Evolutionary conservation across 2,113 vertebrate species (phyloP), one percentile per base, ranked within the genome.

Genomic region (Albula goreensis): DNA sequence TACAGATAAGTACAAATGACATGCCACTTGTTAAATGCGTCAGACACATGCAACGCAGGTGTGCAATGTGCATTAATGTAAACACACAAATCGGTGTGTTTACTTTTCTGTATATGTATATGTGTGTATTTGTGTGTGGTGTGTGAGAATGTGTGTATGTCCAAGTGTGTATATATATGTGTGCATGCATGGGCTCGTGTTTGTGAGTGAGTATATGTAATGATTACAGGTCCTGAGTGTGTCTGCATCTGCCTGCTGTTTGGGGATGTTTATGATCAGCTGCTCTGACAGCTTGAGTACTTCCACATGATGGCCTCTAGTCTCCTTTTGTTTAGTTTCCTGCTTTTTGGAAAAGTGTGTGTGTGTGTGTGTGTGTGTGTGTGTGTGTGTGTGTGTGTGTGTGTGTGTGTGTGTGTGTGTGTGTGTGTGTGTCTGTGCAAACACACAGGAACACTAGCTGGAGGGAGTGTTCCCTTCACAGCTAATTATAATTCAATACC

Each of bases 181-280:
- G 74, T 80, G 87, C 70, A 50, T 84, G 49, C 13, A 22, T 51
- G 82, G 80, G 85, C 19, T 48, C 70, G 79, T 77, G 83, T 53
- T 22, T 49, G 86, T 81, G 50, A 50, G 87, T 77, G 79, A 70
- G 56, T n/a, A 31, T 56, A 56, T 85, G 88, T 22, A 15, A 19
- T 89, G 92, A 92, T 78, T 92, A 90, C 92, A 83, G 92, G 90
- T 93, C 91, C 90, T 85, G 89, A 93, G 91, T 91, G 86, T 89
- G 92, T 91, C 90, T 91, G 92, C 94, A 95, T 93, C 93, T 95
- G 93, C 92, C 93, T 93, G 92, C 91, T 91, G 93, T 95, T 94
- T 93, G 92, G 91, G 92, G 89, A 88, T 93, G 92, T 94, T 94
- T 94, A 93, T 93, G 93, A 93, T 93, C 89, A 92, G 91, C 90